Base-by-base conservation (phyloP, 2,888 invertebrate species). In the Ferdinandea cuprea region DNA sequence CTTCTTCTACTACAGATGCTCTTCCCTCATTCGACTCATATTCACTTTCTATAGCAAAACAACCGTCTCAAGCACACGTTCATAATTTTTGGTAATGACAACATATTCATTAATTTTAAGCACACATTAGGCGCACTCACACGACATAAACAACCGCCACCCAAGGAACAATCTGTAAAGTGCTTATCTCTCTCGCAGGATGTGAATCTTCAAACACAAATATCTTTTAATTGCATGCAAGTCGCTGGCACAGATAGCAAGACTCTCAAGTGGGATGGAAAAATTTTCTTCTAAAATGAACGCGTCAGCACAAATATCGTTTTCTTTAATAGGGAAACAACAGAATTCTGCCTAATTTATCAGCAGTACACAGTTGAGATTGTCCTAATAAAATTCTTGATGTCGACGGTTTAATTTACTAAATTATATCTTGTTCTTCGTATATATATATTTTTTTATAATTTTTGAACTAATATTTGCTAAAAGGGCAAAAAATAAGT, bases 51-150 rank as follows among this genome's bases (percentile, higher is more conserved):
- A n/a, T 40, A 13, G 3, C 13, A 44, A 44, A 21, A 19, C 9
- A 17, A 11, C 8, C n/a, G 8, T 30, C 42, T 17, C 3, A 32
- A 56, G 61, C 35, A 63, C 50, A 74, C 74, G 59, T 72, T 76
- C 48, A 58, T 74, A 80, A 74, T 80, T 80, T 74, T 74, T 28
- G 9, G 63, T 65, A 80, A 80, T 69, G 76, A 80, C 69, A 69
- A 74, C 74, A 69, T 74, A 44, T 74, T 76, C 50, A 80, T 80
- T 76, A 76, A 69, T 80, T 74, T 50, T 42, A 76, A 80, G 69
- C 58, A 69, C 69, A 80, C 58, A 59, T 74, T 69, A 52, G 40
- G 32, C 19, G 40, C 28, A 44, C 44, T 32, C 79, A 13, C 44
- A 54, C n/a, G n/a, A n/a, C n/a, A n/a, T n/a, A n/a, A n/a, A n/a